These are phyloP conservation scores for Muricea muricata DNA, from an alignment of 92 coral and sea anemone species.

Conservation along the genomic window DNA sequence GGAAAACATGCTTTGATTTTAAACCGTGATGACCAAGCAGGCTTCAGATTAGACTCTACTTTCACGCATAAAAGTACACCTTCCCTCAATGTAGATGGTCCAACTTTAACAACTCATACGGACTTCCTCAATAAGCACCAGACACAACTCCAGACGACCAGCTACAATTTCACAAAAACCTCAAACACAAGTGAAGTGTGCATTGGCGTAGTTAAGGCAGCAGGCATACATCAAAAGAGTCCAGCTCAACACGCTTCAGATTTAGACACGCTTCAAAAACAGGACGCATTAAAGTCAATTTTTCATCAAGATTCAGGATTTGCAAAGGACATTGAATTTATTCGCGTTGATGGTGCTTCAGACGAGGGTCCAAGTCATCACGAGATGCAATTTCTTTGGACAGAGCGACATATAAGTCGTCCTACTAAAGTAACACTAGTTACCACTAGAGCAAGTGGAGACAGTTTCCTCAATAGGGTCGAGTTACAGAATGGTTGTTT, in stretches of 20 bases:
- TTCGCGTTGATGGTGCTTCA: conserved; percentile 61
- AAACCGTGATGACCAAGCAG: conserved; percentile 72
- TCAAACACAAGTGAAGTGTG: conserved; percentile 72
- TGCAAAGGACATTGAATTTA: conserved; percentile 51
- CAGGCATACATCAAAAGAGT: conserved; percentile 64
- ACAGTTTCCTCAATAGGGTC: conserved; percentile 56
- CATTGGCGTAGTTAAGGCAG: conserved; percentile 64
- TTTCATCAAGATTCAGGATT: conserved; percentile 45
- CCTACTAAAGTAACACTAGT: conserved; percentile 60
- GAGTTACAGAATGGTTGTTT: conserved; percentile 69
- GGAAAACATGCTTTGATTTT: conserved; percentile 44
- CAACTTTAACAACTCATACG: conserved; percentile 60
- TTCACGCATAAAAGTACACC: conserved; percentile 65
- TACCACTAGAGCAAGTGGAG: conserved; percentile 69
- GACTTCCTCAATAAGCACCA: conserved; percentile 69
- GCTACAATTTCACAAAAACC: conserved; percentile 68
- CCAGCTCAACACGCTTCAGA: conserved; percentile 67
- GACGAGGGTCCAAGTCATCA: conserved; percentile 66
- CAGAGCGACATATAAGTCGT: conserved; percentile 26
- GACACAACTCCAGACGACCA: conserved; percentile 63
- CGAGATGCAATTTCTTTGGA: conserved; percentile 61
- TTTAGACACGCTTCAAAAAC: conserved; percentile 46
- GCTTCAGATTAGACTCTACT: conserved; percentile 62
- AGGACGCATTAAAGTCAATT: conserved; percentile 39
- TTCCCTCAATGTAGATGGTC: conserved; percentile 40